Percentiles rank a stretch among this genome's conserved stretches.
phyloP scores from a whole-genome alignment of 2,797 vertebrate genomes.

The Rallus crepitans region DNA sequence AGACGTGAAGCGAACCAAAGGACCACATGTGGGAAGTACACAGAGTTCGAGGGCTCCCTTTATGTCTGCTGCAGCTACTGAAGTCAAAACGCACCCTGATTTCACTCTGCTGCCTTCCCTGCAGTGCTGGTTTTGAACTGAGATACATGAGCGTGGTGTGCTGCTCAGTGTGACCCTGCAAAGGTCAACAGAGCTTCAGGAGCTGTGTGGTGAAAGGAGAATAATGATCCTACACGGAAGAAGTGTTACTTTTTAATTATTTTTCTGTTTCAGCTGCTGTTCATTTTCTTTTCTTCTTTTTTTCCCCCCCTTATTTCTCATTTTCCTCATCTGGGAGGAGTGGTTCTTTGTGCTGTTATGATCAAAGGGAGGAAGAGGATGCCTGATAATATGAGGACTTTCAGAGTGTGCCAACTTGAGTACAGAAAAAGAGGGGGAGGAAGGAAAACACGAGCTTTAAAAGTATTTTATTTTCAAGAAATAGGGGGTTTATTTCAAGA shows the following conservation, averaged over 20 bases:
- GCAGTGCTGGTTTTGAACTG: background rate
- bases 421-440: background rate
- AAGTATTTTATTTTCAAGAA: background rate
- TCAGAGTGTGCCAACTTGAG: background rate
- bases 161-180: background rate
- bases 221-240: background rate
- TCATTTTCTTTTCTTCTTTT: background rate
- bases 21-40: background rate
- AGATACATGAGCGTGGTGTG: background rate
- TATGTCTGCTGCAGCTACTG: background rate
- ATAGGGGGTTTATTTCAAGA: background rate
- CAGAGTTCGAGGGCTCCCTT: background rate
- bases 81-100: background rate
- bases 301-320: background rate
- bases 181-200: conserved; percentile 3
- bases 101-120: background rate
- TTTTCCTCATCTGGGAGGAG: background rate
- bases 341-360: background rate
- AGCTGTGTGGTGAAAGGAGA: background rate
- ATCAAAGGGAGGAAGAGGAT: background rate
- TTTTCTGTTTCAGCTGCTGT: background rate
- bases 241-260: background rate
- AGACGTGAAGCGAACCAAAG: background rate
- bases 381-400: background rate
- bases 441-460: background rate